phyloP scores from a whole-genome alignment of 2,797 vertebrate genomes.

The Allobates femoralis region DNA sequence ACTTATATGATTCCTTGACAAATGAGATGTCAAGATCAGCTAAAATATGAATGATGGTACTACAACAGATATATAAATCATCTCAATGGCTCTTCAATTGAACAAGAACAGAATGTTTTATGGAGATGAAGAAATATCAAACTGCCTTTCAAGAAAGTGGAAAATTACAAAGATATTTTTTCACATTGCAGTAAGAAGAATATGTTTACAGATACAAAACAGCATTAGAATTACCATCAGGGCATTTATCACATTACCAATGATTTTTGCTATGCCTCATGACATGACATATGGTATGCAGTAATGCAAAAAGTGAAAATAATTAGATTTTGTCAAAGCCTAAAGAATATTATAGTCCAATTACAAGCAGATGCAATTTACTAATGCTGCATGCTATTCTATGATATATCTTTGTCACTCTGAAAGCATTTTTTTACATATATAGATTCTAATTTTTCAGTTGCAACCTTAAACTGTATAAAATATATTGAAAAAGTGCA shows the following conservation, averaged over 20 bases:
- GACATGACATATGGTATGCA: not conserved
- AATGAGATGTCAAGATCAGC: conserved; percentile 47
- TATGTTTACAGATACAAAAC: conserved; percentile 9
- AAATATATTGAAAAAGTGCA: not conserved
- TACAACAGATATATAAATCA: conserved; percentile 48
- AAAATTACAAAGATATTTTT: conserved; percentile 20
- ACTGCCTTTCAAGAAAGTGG: conserved; percentile 29
- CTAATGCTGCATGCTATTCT: not conserved
- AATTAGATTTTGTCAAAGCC: not conserved
- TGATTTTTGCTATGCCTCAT: not conserved
- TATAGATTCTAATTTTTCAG: not conserved
- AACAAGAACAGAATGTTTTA: conserved; percentile 41
- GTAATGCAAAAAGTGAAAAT: not conserved
- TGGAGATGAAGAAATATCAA: conserved; percentile 34
- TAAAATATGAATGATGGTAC: conserved; percentile 45
- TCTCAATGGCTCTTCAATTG: conserved; percentile 40
- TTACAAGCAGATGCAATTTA: not conserved
- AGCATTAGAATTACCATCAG: not conserved
- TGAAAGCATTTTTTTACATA: not conserved
- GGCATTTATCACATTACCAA: not conserved
- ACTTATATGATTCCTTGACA: conserved; percentile 43
- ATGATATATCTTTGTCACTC: not conserved
- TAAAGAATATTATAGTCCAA: not conserved
- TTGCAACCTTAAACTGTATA: not conserved
- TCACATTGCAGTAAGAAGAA: not conserved